A percentile compares a stretch with the other conserved stretches of the same genome.
Conservation (phyloP, 1,140 invertebrate genomes). For the Episyrphus balteatus region DNA sequence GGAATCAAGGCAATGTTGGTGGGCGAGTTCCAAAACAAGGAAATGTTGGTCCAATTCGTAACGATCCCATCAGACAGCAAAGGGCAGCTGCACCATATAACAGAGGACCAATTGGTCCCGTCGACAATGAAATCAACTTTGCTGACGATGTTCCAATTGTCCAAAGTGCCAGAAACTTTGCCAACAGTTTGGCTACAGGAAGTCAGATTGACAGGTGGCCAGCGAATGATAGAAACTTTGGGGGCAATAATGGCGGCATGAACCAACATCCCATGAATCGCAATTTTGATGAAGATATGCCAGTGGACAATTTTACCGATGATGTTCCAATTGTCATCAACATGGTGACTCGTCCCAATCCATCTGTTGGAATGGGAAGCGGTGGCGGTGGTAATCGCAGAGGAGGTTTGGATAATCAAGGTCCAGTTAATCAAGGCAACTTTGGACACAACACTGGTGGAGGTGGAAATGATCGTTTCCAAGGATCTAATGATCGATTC, state of each 20-base stretch:
- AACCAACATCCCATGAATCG: slow-evolving; percentile 21
- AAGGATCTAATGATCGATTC: slow-evolving; percentile 2
- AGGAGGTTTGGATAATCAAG: not conserved
- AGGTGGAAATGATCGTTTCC: not conserved
- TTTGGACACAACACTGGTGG: not conserved
- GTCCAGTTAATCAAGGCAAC: slow-evolving; percentile 6
- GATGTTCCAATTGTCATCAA: slow-evolving; percentile 6
- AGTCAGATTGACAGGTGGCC: slow-evolving; percentile 14
- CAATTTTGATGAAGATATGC: slow-evolving; percentile 2
- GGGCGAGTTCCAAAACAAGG: slow-evolving; percentile 9
- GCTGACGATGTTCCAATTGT: not conserved
- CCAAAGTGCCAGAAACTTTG: not conserved
- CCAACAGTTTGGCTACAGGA: not conserved
- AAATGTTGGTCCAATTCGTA: slow-evolving; percentile 1
- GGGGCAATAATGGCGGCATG: slow-evolving; percentile 21
- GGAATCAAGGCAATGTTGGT: slow-evolving; percentile 8
- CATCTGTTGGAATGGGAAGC: slow-evolving; percentile 8
- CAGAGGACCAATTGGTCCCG: slow-evolving; percentile 10
- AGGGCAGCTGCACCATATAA: slow-evolving; percentile 28
- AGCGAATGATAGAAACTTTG: slow-evolving; percentile 16
- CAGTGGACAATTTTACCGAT: slow-evolving; percentile 1
- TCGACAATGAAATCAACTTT: not conserved
- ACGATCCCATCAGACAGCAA: slow-evolving; percentile 14
- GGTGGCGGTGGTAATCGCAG: slow-evolving; percentile 6
- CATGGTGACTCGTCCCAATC: slow-evolving; percentile 4